phyloP scores from a whole-genome alignment of 2,797 vertebrate genomes.

The Macropus fuliginosus region DNA sequence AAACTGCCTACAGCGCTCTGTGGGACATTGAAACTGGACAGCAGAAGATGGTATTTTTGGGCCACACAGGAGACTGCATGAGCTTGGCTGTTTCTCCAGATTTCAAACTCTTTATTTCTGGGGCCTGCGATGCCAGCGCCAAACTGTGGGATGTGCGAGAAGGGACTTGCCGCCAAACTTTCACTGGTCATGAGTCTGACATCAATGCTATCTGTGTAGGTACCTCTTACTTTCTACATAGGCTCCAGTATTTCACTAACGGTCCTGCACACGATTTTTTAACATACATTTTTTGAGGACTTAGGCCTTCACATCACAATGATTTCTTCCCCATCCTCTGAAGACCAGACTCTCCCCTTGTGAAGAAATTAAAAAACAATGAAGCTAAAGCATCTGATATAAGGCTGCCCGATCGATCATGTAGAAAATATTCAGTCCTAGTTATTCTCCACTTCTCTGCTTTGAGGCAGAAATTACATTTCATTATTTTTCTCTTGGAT shows the following conservation, averaged over 20 bases:
- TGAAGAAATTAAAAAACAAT: background rate
- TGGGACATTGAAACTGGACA: constrained; percentile 99
- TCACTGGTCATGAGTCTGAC: constrained; percentile 95
- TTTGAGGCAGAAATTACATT: too few species aligned
- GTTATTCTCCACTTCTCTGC: background rate
- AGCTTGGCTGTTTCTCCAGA: constrained; percentile 95
- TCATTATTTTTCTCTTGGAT: background rate
- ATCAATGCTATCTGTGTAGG: constrained; percentile 96
- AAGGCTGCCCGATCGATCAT: background rate
- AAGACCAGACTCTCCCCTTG: background rate
- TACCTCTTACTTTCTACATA: background rate
- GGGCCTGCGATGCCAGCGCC: constrained; percentile 96
- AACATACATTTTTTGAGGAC: background rate
- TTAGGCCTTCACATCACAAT: background rate
- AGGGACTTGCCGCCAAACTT: constrained; percentile 94
- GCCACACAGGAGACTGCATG: constrained; percentile 98
- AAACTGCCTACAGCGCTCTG: constrained; percentile 86
- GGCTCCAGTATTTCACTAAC: fast-evolving
- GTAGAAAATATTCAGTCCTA: background rate
- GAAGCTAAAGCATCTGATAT: background rate
- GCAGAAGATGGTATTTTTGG: constrained; percentile 92
- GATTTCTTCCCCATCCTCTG: background rate
- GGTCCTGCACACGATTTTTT: background rate
- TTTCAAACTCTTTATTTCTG: constrained; percentile 96
- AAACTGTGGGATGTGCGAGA: constrained; percentile 99